Evolutionary conservation across 2,113 vertebrate species (phyloP).

Genomic region (Variabilichromis moorii): DNA sequence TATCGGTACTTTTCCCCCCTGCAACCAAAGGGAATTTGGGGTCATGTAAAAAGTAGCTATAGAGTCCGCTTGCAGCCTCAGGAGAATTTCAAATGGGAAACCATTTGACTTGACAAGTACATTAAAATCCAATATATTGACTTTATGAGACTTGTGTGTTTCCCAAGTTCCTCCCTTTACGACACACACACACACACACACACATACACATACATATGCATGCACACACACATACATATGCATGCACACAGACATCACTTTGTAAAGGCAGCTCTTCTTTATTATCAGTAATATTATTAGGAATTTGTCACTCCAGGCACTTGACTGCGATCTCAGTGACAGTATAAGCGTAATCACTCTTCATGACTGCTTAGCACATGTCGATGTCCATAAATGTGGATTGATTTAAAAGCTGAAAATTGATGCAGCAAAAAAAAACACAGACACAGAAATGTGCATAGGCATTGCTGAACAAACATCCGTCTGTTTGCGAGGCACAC

Average conservation of each 20-base stretch:
- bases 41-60: conserved; percentile 20
- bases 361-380: conserved; percentile 1
- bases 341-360: conserved; percentile 24
- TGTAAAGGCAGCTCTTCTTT: neutral
- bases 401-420: neutral
- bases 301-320: conserved; percentile 22
- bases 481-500: neutral
- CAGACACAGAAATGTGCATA: neutral
- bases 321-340: conserved; percentile 2
- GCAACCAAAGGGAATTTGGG: conserved; percentile 13
- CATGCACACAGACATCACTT: neutral
- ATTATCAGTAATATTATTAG: conserved; percentile 26
- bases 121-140: conserved; percentile 54
- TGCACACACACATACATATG: neutral
- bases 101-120: conserved; percentile 49
- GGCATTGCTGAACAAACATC: neutral
- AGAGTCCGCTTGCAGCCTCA: neutral
- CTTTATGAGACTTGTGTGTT: conserved; percentile 12
- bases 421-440: neutral
- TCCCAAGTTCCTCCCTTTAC: neutral
- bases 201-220: neutral
- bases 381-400: conserved; percentile 24
- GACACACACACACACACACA: neutral
- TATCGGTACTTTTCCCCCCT: neutral
- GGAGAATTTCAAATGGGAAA: conserved; percentile 39